phyloP scores from a whole-genome alignment of 2,113 vertebrate species.

The Corvus hawaiiensis region DNA sequence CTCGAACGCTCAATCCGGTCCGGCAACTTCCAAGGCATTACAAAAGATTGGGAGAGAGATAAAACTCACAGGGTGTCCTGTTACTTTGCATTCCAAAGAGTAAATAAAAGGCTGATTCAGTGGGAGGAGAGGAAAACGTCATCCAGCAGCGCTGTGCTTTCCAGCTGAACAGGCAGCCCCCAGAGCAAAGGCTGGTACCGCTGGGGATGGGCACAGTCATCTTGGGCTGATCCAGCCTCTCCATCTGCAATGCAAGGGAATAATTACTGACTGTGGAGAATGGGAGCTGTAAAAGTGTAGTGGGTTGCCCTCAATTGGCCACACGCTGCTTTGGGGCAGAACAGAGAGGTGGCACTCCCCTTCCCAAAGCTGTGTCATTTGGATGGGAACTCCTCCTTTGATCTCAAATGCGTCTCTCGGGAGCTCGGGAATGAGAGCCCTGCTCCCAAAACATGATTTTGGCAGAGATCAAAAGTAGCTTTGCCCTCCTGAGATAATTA shows the following conservation, averaged over 20 bases:
- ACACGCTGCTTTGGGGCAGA: background rate
- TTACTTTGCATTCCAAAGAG: slow-evolving; percentile 53
- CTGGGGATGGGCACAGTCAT: background rate
- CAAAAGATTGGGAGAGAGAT: slow-evolving; percentile 15
- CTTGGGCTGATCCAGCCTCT: background rate
- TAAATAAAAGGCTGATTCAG: slow-evolving; percentile 56
- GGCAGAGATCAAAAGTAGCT: background rate
- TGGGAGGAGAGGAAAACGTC: slow-evolving; percentile 46
- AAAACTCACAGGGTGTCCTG: slow-evolving; percentile 21
- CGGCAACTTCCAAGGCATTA: background rate
- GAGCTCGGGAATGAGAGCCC: background rate
- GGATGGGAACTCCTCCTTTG: background rate
- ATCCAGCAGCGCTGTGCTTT: background rate
- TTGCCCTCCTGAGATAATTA: background rate
- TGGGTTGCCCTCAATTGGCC: background rate
- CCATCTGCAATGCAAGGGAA: background rate
- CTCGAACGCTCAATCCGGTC: background rate
- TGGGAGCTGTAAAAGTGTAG: background rate
- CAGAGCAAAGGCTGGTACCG: background rate
- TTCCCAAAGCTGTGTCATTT: background rate
- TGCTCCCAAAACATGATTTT: background rate
- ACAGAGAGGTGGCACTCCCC: background rate
- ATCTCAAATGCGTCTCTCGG: background rate
- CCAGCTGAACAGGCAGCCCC: background rate
- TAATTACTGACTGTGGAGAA: background rate